phyloP scores from a whole-genome alignment of 2,888 invertebrate species.

The Tiphia femorata region DNA sequence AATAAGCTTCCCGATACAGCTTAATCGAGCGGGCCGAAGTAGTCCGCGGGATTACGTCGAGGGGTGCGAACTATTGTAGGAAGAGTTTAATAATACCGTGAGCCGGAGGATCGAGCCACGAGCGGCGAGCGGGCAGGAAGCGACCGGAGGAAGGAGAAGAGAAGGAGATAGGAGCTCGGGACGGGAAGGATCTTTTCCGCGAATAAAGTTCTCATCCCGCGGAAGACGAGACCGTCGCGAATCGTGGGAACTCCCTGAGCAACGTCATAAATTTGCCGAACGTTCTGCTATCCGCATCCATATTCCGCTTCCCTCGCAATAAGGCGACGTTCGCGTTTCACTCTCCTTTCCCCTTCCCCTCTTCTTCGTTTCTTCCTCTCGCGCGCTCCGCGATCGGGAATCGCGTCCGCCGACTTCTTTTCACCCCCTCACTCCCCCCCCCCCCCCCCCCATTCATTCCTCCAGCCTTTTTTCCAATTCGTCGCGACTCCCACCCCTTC shows the following conservation, averaged over 20 bases:
- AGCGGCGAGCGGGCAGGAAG: neutral
- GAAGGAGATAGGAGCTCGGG: neutral
- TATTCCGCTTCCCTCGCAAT: conserved; percentile 34
- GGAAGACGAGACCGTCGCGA: no score
- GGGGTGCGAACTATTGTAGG: neutral
- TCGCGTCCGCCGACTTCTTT: conserved; percentile 3
- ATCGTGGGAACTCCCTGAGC: conserved; percentile 39
- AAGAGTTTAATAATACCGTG: neutral
- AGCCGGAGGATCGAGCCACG: no score
- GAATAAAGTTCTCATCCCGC: conserved; percentile 21
- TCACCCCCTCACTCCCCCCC: neutral
- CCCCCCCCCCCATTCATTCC: neutral
- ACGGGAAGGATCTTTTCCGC: conserved; percentile 9
- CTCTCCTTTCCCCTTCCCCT: conserved; percentile 9
- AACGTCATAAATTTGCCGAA: conserved; percentile 36
- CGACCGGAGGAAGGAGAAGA: neutral
- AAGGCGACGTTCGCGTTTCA: conserved; percentile 16
- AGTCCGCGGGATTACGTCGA: no score
- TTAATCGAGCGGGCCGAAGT: no score
- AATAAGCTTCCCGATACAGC: no score
- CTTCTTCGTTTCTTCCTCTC: neutral
- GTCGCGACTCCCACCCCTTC: conserved; percentile 24
- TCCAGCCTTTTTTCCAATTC: neutral
- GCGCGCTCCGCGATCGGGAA: neutral
- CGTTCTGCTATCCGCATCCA: conserved; percentile 32